These are phyloP conservation scores for Hyphantria cunea DNA, from an alignment of 1,140 invertebrate genomes.

Conservation along the genomic window DNA sequence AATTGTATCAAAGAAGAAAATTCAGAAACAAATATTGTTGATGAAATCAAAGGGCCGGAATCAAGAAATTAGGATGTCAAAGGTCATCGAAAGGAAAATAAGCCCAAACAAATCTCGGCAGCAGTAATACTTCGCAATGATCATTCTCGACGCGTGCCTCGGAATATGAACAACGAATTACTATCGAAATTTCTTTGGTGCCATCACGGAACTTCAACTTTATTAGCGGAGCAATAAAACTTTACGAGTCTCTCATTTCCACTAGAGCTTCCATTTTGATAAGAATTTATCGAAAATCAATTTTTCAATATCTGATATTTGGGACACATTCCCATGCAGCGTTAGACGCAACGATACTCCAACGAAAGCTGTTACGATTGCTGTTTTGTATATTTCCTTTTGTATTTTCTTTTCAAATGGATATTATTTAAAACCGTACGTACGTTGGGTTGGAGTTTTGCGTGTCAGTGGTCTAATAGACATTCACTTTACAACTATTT, in stretches of 20 bases:
- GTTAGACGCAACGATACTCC: not conserved
- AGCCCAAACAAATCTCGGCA: slow-evolving; percentile 25
- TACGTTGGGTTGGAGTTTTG: not conserved
- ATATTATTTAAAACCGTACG: not conserved
- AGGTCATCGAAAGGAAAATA: slow-evolving; percentile 25
- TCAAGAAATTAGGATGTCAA: slow-evolving; percentile 27
- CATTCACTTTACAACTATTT: too few species aligned
- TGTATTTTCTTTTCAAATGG: not conserved
- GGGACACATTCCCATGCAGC: not conserved
- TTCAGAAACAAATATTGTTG: slow-evolving; percentile 14
- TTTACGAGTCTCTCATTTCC: slow-evolving; percentile 36
- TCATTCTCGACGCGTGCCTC: slow-evolving; percentile 23
- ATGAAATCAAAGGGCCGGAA: slow-evolving; percentile 16
- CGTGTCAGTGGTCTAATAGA: too few species aligned
- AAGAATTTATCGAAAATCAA: slow-evolving; percentile 23
- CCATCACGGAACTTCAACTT: slow-evolving; percentile 39
- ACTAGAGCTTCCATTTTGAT: slow-evolving; percentile 31
- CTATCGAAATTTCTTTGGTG: slow-evolving; percentile 21
- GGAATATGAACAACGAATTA: slow-evolving; percentile 49
- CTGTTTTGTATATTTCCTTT: not conserved
- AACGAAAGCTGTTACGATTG: not conserved
- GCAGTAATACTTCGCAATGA: slow-evolving; percentile 20
- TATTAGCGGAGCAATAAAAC: slow-evolving; percentile 44
- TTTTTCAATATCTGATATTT: slow-evolving; percentile 16
- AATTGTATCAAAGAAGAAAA: slow-evolving; percentile 11